Evolutionary conservation across 2,888 invertebrate species (phyloP).

Genomic region (Anoplius nigerrimus): DNA sequence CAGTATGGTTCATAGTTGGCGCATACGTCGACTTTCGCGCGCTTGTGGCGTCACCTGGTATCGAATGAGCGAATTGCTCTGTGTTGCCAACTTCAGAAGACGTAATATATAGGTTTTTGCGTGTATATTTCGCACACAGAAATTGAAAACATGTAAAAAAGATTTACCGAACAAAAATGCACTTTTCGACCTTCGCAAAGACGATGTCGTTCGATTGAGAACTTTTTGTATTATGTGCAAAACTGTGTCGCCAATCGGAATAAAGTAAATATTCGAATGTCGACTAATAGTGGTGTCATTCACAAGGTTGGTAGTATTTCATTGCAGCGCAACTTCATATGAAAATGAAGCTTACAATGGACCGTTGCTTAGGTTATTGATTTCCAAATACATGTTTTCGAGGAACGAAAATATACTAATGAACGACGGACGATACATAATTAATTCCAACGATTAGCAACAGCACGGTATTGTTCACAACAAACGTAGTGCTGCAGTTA

Average conservation of each 20-base stretch:
- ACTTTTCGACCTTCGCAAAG: not conserved
- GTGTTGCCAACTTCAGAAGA: conserved; percentile 37
- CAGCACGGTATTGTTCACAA: no score
- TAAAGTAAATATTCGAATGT: conserved; percentile 32
- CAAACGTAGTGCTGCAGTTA: no score
- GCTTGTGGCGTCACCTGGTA: conserved; percentile 27
- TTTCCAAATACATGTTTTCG: conserved; percentile 38
- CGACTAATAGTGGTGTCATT: conserved; percentile 23
- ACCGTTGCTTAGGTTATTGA: conserved; percentile 52
- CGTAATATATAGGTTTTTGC: not conserved
- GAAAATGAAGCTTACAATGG: conserved; percentile 29
- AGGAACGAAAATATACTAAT: conserved; percentile 22
- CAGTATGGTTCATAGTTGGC: conserved; percentile 26
- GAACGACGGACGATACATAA: conserved; percentile 6
- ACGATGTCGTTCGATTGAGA: no score
- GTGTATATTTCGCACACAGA: not conserved
- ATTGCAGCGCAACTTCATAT: conserved; percentile 11
- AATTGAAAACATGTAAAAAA: not conserved
- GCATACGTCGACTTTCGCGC: conserved; percentile 9
- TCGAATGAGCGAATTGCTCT: conserved; percentile 20
- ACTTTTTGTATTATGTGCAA: not conserved
- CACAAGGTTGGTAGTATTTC: conserved; percentile 49
- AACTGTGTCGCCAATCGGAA: not conserved
- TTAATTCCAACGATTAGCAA: not conserved
- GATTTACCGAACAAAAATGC: no score